A percentile compares a stretch with the other conserved stretches of the same genome.
Evolutionary conservation across 2,797 vertebrate genomes (phyloP).

Genomic region (Potorous gilbertii): DNA sequence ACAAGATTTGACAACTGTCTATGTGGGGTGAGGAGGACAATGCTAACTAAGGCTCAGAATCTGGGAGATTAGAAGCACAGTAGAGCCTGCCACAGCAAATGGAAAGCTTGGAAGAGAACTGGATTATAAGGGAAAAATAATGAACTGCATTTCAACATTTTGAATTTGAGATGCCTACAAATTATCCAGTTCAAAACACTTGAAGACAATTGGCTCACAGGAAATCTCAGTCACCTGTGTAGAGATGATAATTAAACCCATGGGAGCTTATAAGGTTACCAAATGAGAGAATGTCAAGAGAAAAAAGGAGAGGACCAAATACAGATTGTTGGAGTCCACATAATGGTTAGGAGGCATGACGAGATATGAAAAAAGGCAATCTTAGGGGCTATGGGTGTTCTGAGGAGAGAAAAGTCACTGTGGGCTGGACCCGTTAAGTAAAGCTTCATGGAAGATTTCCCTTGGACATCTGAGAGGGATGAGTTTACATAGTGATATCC

Average conservation of each 20-base stretch:
- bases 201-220: neutral
- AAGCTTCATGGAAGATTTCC: constrained; percentile 31
- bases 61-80: neutral
- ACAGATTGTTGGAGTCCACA: neutral
- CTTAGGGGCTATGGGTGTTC: neutral
- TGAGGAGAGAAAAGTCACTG: neutral
- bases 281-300: neutral
- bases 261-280: neutral
- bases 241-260: neutral
- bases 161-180: neutral
- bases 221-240: neutral
- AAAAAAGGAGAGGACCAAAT: neutral
- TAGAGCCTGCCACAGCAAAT: neutral
- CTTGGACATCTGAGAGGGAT: neutral
- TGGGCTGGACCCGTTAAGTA: constrained; percentile 24
- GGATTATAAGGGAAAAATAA: neutral
- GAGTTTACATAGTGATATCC: neutral
- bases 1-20: neutral
- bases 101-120: neutral
- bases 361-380: neutral
- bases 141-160: neutral
- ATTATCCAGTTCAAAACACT: neutral
- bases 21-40: neutral
- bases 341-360: constrained; percentile 21
- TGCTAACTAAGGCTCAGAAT: neutral